phyloP scores from a whole-genome alignment of 2,797 vertebrate species.

The Scolopax rusticola region DNA sequence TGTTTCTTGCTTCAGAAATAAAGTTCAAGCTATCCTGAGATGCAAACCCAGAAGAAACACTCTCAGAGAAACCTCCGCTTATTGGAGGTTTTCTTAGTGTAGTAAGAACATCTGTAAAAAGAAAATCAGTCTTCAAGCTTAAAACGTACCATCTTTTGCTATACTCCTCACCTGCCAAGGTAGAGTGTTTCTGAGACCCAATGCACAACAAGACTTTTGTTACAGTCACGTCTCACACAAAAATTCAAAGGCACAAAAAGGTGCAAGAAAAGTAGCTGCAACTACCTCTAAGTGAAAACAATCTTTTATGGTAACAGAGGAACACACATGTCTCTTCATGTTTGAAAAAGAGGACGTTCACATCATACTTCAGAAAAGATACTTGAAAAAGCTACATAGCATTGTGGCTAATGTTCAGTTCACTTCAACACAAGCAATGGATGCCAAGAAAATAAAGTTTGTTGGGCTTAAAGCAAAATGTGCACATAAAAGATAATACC shows the following conservation, averaged over 20 bases:
- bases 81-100: neutral
- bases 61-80: neutral
- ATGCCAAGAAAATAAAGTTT: neutral
- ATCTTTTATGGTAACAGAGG: neutral
- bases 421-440: neutral
- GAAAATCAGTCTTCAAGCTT: neutral
- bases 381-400: neutral
- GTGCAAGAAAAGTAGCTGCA: neutral
- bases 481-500: slow-evolving; percentile 81
- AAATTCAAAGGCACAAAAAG: neutral
- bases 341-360: neutral
- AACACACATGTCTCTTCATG: neutral
- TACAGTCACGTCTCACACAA: neutral
- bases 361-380: neutral
- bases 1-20: neutral
- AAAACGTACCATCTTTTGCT: neutral
- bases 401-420: neutral
- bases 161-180: neutral
- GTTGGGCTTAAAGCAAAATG: neutral
- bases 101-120: neutral
- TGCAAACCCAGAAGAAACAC: neutral
- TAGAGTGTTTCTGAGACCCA: neutral
- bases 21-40: neutral
- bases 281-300: neutral
- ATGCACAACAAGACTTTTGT: neutral